Evolutionary conservation across 2,797 vertebrate genomes (phyloP), one percentile per base, ranked within the genome.

Genomic region (Schizopygopsis pylzovi): DNA sequence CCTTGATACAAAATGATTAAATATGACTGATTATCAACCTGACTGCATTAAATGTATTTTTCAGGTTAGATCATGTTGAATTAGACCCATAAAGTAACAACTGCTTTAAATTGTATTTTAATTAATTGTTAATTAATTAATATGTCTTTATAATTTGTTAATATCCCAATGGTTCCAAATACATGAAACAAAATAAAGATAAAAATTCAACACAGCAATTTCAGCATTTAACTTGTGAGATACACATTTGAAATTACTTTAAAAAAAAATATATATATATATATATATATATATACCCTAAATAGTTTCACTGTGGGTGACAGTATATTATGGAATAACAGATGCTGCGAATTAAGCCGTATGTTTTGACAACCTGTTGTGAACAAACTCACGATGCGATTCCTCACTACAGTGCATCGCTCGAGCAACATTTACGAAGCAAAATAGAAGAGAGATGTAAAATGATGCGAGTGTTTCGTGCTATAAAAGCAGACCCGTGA

Each of bases 331-430:
- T 39, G 7, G 13, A 63, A 63, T 16, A 75, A 73, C 68, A 73
- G 54, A 63, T 75, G 39, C 12, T 22, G 43, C 7, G n/a, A 73
- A 47, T 9, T 47, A 73, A 37, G 70, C 18, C 25, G 9, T 72
- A 45, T 73, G 54, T 33, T 28, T 37, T 49, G 39, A 22, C 41
- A 83, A 76, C 71, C 43, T 76, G 43, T 75, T 79, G 39, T 45
- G 77, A 67, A 67, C 43, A 67, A 37, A 67, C 4, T 49, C 61
- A 9, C 8, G 16, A 65, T 37, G 78, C 59, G n/a, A 39, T 25
- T 76, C 25, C 54, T 82, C 25, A 18, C 39, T 59, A 7, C 25
- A 22, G 54, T 9, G 25, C 54, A 28, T 39, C 43, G 33, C 79
- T 70, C 61, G 16, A 49, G 61, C 4, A 13, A 15, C 20, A 81